Percentiles rank a stretch among this genome's conserved stretches.
Conservation (phyloP, 2,113 vertebrate genomes). For the Myotis yumanensis region DNA sequence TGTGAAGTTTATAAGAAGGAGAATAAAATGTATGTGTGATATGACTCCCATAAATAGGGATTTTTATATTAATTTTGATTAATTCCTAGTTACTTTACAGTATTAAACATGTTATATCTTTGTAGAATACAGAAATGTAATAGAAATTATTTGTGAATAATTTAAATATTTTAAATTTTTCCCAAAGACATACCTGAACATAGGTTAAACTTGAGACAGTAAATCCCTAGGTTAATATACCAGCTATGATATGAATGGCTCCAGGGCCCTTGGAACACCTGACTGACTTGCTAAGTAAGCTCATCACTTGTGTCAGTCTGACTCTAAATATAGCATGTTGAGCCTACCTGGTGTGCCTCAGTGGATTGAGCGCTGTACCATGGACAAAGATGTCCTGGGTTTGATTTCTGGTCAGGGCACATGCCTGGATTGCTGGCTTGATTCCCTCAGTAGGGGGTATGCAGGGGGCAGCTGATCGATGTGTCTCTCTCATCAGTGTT, state of each 20-base stretch:
- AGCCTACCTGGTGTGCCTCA: too few species aligned
- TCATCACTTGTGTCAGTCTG: neutral
- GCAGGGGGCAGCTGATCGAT: too few species aligned
- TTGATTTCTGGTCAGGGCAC: too few species aligned
- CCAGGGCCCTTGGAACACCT: neutral
- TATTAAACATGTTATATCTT: neutral
- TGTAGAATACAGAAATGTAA: neutral
- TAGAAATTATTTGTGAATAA: slow-evolving; percentile 47
- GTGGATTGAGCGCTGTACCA: too few species aligned
- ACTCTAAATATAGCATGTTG: neutral
- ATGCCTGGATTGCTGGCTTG: too few species aligned
- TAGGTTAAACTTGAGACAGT: neutral
- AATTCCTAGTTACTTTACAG: slow-evolving; percentile 15
- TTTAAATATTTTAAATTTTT: slow-evolving; percentile 19
- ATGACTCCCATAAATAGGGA: neutral
- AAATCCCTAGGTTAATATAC: neutral
- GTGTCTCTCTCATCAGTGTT: too few species aligned
- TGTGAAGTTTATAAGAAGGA: slow-evolving; percentile 18
- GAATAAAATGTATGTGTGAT: neutral
- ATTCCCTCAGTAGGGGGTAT: too few species aligned
- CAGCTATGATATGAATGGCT: neutral
- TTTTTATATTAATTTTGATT: neutral
- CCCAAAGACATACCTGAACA: neutral
- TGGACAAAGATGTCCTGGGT: too few species aligned
- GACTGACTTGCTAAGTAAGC: neutral